Conservation (phyloP, 2,888 invertebrate species). For the Anoncus sp. region DNA sequence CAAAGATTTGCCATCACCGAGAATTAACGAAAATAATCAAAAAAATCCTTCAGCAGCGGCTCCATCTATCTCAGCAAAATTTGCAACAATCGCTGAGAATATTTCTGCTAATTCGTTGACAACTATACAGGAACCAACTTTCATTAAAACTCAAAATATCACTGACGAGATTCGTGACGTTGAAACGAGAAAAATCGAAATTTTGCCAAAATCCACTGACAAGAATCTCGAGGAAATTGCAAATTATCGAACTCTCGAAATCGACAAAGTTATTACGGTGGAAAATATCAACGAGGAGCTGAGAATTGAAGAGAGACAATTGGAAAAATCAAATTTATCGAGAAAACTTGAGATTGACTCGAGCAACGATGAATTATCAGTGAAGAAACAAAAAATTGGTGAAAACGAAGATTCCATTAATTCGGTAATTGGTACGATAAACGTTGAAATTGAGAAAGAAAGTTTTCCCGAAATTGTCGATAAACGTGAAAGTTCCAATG, state of each 20-base stretch:
- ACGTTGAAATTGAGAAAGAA: slow-evolving; percentile 9
- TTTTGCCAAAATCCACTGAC: not conserved
- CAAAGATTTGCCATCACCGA: not conserved
- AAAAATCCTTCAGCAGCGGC: not conserved
- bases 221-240: slow-evolving; percentile 21
- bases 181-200: not conserved
- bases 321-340: not conserved
- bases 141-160: slow-evolving; percentile 41
- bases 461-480: slow-evolving; percentile 19
- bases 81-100: slow-evolving; percentile 16
- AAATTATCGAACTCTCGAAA: slow-evolving; percentile 8
- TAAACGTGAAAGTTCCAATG: slow-evolving; percentile 14
- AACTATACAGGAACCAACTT: slow-evolving; percentile 50
- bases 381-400: too few species aligned
- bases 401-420: too few species aligned
- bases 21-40: not conserved
- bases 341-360: slow-evolving; percentile 1
- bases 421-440: not conserved
- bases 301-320: not conserved
- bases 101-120: slow-evolving; percentile 25
- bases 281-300: too few species aligned
- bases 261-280: not conserved
- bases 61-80: slow-evolving; percentile 30
- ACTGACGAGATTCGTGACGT: not conserved
- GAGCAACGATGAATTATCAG: not conserved